phyloP scores from a whole-genome alignment of 2,888 invertebrate genomes.

The Dryobotodes eremita region DNA sequence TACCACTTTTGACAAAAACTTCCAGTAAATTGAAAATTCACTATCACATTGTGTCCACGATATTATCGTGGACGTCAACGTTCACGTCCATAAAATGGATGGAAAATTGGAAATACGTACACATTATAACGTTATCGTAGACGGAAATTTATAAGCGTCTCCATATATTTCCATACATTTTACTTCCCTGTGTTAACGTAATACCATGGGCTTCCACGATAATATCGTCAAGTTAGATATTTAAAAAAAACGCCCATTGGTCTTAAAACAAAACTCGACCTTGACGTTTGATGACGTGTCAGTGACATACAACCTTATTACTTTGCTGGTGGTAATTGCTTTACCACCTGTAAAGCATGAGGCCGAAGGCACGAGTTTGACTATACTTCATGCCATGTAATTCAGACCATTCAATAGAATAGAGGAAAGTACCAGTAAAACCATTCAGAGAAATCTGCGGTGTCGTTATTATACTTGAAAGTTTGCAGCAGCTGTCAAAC shows the following conservation, averaged over 20 bases:
- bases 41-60: background rate
- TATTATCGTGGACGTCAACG: background rate
- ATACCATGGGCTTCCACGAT: background rate
- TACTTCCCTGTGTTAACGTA: background rate
- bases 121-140: background rate
- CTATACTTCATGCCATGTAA: background rate
- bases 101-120: background rate
- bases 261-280: background rate
- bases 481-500: constrained; percentile 15
- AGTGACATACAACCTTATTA: background rate
- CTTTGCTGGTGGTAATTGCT: too few relatives aligned
- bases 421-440: constrained; percentile 2
- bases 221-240: background rate
- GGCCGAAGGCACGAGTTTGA: background rate
- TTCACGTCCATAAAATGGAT: background rate
- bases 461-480: constrained; percentile 30
- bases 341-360: too few relatives aligned
- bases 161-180: background rate
- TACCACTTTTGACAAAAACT: background rate
- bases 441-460: constrained; percentile 19
- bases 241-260: background rate
- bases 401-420: constrained; percentile 3
- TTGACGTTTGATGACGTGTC: background rate
- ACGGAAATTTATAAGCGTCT: background rate
- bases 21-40: background rate